Base-by-base conservation (phyloP, 23 tunicate genomes). In the Styela clava region DNA sequence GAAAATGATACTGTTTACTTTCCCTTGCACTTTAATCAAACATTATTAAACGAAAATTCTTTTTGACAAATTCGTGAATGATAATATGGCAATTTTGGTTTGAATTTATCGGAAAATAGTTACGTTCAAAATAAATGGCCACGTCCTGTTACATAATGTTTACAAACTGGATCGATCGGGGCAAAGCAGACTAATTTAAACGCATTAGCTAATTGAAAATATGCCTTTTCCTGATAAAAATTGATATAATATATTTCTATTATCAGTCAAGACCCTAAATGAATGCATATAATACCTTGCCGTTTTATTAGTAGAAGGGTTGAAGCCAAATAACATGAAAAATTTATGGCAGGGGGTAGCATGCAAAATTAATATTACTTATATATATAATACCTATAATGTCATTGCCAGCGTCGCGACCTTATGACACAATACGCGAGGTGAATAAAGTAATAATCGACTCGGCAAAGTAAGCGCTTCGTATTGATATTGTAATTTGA, bases 161-260 rank as follows among this genome's bases (percentile, higher is more conserved):
- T 67, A 67, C 71, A 67, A 67, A 67, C 22, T 44, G 7, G 56
- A 44, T 7, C 56, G 56, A 44, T 44, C 56, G 56, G 56, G 56
- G 56, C 56, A 44, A 44, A 12, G 56, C 12, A 44, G 56, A 44
- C 56, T 44, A 44, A 27, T 29, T 67, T 67, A 24, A 0, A 29
- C 71, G 31, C 71, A 67, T 67, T 67, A 67, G 71, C 71, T 67
- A 67, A 67, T 67, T 67, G 71, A 67, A 67, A 67, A 16, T 25
- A 16, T 67, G 71, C 31, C 24, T 27, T 1, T 24, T 16, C 31
- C 16, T 67, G 12, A 18, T 22, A 67, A 18, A 67, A 67, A 67
- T 16, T 1, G 22, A 67, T 18, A 18, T 67, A 67, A 1, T 67
- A 27, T 1, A 44, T 44, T 44, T 44, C 12, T 44, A 44, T 44